These are phyloP conservation scores for Brachypodius melanocephalos DNA, from an alignment of 2,113 vertebrate species.

Conservation along the genomic window DNA sequence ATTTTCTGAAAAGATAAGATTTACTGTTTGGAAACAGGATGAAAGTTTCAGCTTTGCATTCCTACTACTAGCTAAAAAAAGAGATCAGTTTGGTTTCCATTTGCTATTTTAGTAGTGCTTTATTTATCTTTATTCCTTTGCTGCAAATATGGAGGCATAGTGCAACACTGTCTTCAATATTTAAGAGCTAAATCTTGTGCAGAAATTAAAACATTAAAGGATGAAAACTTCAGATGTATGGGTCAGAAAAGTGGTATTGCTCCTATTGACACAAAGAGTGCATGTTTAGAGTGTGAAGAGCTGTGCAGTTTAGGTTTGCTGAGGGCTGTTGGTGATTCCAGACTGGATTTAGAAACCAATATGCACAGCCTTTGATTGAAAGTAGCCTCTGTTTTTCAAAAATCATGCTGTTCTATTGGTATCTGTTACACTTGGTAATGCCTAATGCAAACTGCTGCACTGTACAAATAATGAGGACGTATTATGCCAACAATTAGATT, in stretches of 20 bases:
- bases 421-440: not conserved
- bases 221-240: not conserved
- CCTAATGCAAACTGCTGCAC: not conserved
- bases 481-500: conserved; percentile 29
- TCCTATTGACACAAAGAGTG: not conserved
- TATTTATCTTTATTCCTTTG: not conserved
- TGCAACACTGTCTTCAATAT: not conserved
- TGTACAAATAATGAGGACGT: not conserved
- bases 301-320: not conserved
- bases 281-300: not conserved
- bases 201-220: not conserved
- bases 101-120: not conserved
- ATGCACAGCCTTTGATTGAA: not conserved
- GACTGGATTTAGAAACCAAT: not conserved
- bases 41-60: not conserved
- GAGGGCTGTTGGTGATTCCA: not conserved
- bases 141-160: not conserved
- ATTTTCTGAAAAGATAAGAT: conserved; percentile 9
- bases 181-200: not conserved
- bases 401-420: not conserved
- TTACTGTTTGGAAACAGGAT: conserved; percentile 16
- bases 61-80: not conserved
- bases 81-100: not conserved
- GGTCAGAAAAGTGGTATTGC: not conserved
- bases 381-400: not conserved